Evolutionary conservation across 2,888 invertebrate genomes (phyloP), one percentile per base, ranked within the genome.

Genomic region (Athrips mouffetella): DNA sequence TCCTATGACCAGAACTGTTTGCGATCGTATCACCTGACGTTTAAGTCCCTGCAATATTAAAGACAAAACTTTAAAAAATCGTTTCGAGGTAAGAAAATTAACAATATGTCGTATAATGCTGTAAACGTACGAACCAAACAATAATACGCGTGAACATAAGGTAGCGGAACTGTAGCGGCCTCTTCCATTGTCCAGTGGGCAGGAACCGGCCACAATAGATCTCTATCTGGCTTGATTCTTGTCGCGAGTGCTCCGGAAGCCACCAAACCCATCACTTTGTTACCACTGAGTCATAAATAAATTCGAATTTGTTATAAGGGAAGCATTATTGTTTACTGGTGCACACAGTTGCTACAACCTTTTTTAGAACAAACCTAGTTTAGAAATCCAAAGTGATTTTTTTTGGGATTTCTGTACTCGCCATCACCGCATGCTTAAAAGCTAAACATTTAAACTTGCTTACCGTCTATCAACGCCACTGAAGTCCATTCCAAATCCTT

Each of bases 161-260:
- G 93, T 29, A 94, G 90, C 0, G 95, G 94, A 1, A 94, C 90
- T 0, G 94, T 93, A 0, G 93, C 93, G 2, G 93, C 95, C 53
- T 94, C 92, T 68, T 92, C 90, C 15, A 94, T 68, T 1, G 89
- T 87, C 93, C 93, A 94, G 3, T 82, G 62, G 1, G 90, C 84
- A 0, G 95, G 94, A 1, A 94, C 81, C 7, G 90, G 82, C 94
- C 94, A 94, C 1, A 73, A 48, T 25, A 91, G 66, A 21, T 80
- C 63, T 0, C 73, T 65, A 58, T 91, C 89, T 5, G 89, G 89
- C 51, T 82, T 76, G 0, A 93, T 84, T 11, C 87, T 72, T 10
- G 87, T 89, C 0, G 92, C 89, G 40, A 92, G 62, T 2, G 92
- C 88, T 15, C 90, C 81, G 13, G 60, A 58, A 1, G 74, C 57